phyloP scores from a whole-genome alignment of 92 coral and sea anemone species.

The Heteractis magnifica region DNA sequence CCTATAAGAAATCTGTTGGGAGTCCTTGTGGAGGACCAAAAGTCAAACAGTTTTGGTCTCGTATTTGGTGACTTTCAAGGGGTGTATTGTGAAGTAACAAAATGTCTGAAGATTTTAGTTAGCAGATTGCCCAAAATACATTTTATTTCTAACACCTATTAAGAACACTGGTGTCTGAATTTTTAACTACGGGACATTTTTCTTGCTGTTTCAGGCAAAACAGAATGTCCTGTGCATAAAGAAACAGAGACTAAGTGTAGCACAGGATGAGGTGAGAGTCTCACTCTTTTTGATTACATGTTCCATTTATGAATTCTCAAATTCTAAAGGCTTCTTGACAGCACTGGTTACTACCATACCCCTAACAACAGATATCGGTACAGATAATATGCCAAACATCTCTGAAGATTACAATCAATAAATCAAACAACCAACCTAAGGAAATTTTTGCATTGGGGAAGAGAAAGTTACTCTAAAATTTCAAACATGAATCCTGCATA shows the following conservation, averaged over 20 bases:
- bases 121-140: background rate
- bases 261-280: conserved; percentile 81
- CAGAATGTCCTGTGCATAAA: conserved; percentile 80
- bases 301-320: background rate
- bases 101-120: background rate
- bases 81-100: background rate
- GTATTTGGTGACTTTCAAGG: background rate
- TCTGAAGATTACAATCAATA: background rate
- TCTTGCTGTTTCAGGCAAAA: conserved; percentile 61
- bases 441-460: background rate
- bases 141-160: background rate
- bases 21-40: background rate
- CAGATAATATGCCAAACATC: background rate
- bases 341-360: background rate
- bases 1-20: background rate
- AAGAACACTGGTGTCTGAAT: background rate
- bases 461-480: background rate
- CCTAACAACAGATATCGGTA: background rate
- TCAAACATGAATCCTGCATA: background rate
- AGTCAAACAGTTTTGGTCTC: conserved; percentile 1
- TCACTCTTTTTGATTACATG: background rate
- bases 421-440: background rate
- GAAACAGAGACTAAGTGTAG: conserved; percentile 78
- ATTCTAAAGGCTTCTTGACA: background rate
- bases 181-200: background rate